Evolutionary conservation across 2,888 invertebrate genomes (phyloP).

Genomic region (Luffia ferchaultella): DNA sequence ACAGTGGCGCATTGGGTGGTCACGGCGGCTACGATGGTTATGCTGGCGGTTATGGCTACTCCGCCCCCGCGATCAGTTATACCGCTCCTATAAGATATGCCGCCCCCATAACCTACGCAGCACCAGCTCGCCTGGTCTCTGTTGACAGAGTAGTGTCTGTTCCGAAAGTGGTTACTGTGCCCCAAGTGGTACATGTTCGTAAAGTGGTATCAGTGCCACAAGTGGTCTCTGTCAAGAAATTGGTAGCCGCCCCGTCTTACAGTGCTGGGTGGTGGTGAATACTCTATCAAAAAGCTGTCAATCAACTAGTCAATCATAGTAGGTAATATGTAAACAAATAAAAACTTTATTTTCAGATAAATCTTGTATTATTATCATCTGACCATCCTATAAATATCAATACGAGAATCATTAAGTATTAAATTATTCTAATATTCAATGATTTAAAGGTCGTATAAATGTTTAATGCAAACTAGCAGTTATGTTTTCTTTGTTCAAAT

Average conservation of each 20-base stretch:
- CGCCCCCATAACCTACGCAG: not conserved
- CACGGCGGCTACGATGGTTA: slow-evolving; percentile 7
- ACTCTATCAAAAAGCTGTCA: not conserved
- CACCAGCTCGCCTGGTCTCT: not conserved
- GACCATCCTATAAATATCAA: too few relatives aligned
- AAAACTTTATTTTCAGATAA: too few relatives aligned
- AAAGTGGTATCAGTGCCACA: slow-evolving; percentile 23
- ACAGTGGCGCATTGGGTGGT: slow-evolving; percentile 8
- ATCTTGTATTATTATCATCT: too few relatives aligned
- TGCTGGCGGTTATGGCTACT: slow-evolving; percentile 6
- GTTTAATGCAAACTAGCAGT: too few relatives aligned
- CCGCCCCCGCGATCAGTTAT: slow-evolving; percentile 1
- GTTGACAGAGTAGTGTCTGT: slow-evolving; percentile 28
- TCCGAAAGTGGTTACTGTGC: slow-evolving; percentile 32
- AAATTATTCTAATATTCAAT: too few relatives aligned
- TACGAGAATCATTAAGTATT: too few relatives aligned
- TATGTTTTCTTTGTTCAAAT: too few relatives aligned
- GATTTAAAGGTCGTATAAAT: too few relatives aligned
- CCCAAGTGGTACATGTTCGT: slow-evolving; percentile 26
- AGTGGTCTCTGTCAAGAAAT: slow-evolving; percentile 13
- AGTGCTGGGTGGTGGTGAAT: not conserved
- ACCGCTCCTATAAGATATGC: not conserved
- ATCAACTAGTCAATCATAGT: not conserved
- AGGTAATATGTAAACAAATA: not conserved
- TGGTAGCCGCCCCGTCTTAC: not conserved